phyloP scores from a whole-genome alignment of 2,888 invertebrate species.

The Brachyopa scutellaris region DNA sequence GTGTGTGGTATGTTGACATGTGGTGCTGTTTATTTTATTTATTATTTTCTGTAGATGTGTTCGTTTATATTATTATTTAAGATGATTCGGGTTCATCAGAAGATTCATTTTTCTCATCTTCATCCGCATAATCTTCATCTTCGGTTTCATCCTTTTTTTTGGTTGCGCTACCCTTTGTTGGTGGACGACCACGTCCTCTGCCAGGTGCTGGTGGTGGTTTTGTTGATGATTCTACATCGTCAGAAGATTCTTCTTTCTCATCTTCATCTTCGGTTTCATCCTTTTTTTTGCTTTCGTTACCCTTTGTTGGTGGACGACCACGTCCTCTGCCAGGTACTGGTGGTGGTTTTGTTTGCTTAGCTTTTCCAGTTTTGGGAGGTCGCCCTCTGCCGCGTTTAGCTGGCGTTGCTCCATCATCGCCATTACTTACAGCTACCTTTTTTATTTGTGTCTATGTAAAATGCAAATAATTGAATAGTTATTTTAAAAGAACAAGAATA shows the following conservation, averaged over 20 bases:
- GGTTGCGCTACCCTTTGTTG: conserved; percentile 19
- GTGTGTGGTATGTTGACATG: conserved; percentile 48
- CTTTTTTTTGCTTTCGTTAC: conserved; percentile 17
- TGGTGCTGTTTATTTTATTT: conserved; percentile 25
- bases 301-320: conserved; percentile 58
- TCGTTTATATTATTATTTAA: conserved; percentile 22
- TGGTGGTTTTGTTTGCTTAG: conserved; percentile 12
- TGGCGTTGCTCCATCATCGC: conserved; percentile 40
- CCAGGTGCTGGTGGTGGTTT: conserved; percentile 38
- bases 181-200: conserved; percentile 62
- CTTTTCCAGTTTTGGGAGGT: conserved; percentile 37
- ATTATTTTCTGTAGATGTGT: neutral
- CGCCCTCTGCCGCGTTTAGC: conserved; percentile 62
- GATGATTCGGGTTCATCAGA: conserved; percentile 37
- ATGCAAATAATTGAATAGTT: too few relatives aligned
- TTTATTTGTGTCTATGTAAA: conserved; percentile 24
- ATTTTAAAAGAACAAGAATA: too few relatives aligned
- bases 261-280: conserved; percentile 43
- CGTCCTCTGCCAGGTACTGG: conserved; percentile 53
- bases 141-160: conserved; percentile 43
- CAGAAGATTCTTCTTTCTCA: too few relatives aligned
- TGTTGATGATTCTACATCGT: too few relatives aligned
- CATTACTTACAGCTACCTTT: conserved; percentile 47
- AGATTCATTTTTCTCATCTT: conserved; percentile 52
- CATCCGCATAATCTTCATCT: conserved; percentile 35